phyloP scores from a whole-genome alignment of 1,140 invertebrate species.

The Telenomus remus region DNA sequence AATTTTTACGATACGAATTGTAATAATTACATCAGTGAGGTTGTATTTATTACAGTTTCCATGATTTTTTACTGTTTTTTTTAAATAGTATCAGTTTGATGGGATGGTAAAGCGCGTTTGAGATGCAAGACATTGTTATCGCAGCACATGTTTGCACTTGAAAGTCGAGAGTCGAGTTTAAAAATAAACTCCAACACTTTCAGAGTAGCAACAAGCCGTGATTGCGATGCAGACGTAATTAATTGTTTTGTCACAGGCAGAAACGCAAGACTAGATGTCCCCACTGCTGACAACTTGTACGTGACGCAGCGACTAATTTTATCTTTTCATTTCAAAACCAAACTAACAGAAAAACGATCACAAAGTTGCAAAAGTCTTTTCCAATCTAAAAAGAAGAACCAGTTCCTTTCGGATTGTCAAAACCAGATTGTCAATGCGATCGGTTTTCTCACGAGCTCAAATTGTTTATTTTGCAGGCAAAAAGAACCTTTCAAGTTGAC shows the following conservation, averaged over 20 bases:
- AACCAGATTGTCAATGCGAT: too few species aligned
- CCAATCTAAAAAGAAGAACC: constrained; percentile 36
- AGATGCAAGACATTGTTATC: constrained; percentile 34
- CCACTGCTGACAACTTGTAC: constrained; percentile 30
- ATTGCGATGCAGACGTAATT: constrained; percentile 31
- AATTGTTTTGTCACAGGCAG: constrained; percentile 55
- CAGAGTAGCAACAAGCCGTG: constrained; percentile 14
- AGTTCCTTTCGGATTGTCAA: constrained; percentile 7
- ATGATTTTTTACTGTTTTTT: too few species aligned
- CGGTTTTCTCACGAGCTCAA: background rate
- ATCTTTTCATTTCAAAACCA: constrained; percentile 46
- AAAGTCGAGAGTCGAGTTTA: constrained; percentile 24
- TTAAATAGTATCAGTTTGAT: too few species aligned
- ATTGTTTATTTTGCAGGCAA: background rate
- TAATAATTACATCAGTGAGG: too few species aligned
- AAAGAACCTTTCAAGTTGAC: too few species aligned
- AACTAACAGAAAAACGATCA: constrained; percentile 45
- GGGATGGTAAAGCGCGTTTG: constrained; percentile 8
- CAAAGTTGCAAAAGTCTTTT: constrained; percentile 27
- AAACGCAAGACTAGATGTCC: constrained; percentile 53
- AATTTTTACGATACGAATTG: too few species aligned
- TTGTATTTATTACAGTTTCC: too few species aligned
- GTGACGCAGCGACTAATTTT: constrained; percentile 62
- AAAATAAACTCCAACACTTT: constrained; percentile 34
- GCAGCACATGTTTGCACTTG: constrained; percentile 42